These are phyloP conservation scores for Octonoba sinensis DNA, from an alignment of 2,888 invertebrate species.

Conservation along the genomic window DNA sequence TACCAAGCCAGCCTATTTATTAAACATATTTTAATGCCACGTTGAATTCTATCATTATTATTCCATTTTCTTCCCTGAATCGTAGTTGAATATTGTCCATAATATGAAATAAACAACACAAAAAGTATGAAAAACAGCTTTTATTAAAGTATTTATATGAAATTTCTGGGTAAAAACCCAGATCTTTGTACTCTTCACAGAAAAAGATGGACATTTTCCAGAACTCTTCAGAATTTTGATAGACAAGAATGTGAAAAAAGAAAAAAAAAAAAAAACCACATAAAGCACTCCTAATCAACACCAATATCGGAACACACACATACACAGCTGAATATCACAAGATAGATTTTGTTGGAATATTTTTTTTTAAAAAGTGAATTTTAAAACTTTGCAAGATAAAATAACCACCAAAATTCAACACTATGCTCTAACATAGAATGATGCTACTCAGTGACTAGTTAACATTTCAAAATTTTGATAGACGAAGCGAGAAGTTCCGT, in stretches of 20 bases:
- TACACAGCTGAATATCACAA: conserved; percentile 40
- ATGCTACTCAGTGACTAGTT: conserved; percentile 23
- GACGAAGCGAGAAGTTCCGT: no score
- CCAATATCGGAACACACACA: conserved; percentile 18
- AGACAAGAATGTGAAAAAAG: no score
- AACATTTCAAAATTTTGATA: conserved; percentile 1
- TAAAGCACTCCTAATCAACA: conserved; percentile 32
- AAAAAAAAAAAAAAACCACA: conserved; percentile 10
- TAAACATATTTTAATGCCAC: no score
- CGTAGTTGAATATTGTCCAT: neutral
- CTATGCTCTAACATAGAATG: conserved; percentile 13
- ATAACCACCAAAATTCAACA: conserved; percentile 1
- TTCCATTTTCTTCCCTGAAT: neutral
- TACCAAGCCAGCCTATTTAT: no score
- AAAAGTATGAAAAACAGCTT: conserved; percentile 51
- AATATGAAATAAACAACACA: neutral
- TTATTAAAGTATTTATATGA: conserved; percentile 64
- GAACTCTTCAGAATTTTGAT: conserved; percentile 20
- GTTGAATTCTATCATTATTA: no score
- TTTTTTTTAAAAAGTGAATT: conserved; percentile 15
- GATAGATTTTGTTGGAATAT: conserved; percentile 37
- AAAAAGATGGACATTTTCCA: conserved; percentile 52
- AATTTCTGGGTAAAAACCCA: conserved; percentile 52
- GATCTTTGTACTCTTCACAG: conserved; percentile 61
- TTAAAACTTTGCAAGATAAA: conserved; percentile 13